Evolutionary conservation across 1,140 invertebrate species (phyloP), one percentile per base, ranked within the genome.

Genomic region (Drosophila albomicans): DNA sequence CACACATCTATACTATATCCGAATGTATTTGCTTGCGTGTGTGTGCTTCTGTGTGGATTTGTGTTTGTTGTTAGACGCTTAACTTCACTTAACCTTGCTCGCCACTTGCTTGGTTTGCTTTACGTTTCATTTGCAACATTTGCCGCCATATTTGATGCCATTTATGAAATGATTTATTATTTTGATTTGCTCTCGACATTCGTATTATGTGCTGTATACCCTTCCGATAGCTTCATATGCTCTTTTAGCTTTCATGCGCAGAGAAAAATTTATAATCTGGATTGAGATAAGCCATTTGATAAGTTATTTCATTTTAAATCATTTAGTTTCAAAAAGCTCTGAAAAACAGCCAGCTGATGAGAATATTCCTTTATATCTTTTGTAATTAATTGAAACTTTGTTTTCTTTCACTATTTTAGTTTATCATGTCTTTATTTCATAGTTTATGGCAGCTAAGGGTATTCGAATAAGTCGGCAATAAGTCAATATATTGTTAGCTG

Each of bases 121-220:
- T 89, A 85, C 85, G 85, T 88, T 91, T 91, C 85, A 91, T 91
- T 91, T 91, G 88, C 80, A 91, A 91, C 88, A 91, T 91, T 91
- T 91, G 89, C 89, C 89, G 79, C 82, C 85, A 91, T 90, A 90
- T 91, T 90, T 90, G 86, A 89, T 90, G 86, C 86, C 86, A 89
- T 89, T 89, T 90, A 84, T 73, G 81, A 86, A 85, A 90, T 89
- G 86, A 90, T 90, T 89, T 89, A 90, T 90, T 90, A 89, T 89
- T 90, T 89, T 86, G 86, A 90, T 89, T 89, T 90, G 85, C 84
- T 85, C 70, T 84, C 80, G 84, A 87, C 84, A 87, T 75, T 72
- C 74, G 67, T 78, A 86, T 78, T 84, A 70, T 74, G 59, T 57
- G 3, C 20, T 25, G 28, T 25, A 68, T 75, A 54, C 62, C 41